Conservation (phyloP, 2,888 invertebrate genomes). For the Eueremaeus valkanovi region DNA sequence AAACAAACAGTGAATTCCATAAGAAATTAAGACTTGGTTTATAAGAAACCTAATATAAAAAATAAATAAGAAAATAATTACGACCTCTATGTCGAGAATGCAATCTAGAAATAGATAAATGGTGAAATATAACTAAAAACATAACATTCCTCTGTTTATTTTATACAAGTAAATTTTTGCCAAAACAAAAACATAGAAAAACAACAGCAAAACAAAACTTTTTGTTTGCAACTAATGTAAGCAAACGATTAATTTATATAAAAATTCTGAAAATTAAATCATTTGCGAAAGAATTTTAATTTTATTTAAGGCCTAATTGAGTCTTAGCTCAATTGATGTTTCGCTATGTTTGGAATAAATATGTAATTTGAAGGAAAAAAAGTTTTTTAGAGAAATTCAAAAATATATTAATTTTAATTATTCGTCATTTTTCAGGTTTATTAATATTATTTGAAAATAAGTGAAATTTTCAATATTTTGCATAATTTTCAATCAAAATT, state of each 20-base stretch:
- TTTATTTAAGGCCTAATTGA: background rate
- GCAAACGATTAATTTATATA: slow-evolving; percentile 13
- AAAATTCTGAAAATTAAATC: background rate
- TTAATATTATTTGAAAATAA: too few relatives aligned
- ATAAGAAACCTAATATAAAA: background rate
- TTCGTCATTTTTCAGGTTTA: background rate
- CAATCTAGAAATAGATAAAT: background rate
- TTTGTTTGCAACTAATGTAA: slow-evolving; percentile 1
- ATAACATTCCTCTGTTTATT: slow-evolving; percentile 1
- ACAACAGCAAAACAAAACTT: background rate
- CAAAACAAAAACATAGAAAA: background rate
- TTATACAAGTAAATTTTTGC: background rate
- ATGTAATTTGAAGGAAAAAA: too few relatives aligned
- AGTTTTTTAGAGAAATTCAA: too few relatives aligned
- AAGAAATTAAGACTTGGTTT: background rate
- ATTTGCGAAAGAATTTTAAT: background rate
- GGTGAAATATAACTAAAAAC: background rate
- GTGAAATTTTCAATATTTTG: too few relatives aligned
- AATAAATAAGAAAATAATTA: background rate
- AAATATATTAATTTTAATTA: too few relatives aligned
- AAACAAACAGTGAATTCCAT: background rate
- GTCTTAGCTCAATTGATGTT: background rate
- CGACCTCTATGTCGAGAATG: background rate
- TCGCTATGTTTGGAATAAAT: too few relatives aligned
- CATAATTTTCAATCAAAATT: too few relatives aligned